Conservation (phyloP, 2,888 invertebrate species). For the Entomobrya multifasciata region DNA sequence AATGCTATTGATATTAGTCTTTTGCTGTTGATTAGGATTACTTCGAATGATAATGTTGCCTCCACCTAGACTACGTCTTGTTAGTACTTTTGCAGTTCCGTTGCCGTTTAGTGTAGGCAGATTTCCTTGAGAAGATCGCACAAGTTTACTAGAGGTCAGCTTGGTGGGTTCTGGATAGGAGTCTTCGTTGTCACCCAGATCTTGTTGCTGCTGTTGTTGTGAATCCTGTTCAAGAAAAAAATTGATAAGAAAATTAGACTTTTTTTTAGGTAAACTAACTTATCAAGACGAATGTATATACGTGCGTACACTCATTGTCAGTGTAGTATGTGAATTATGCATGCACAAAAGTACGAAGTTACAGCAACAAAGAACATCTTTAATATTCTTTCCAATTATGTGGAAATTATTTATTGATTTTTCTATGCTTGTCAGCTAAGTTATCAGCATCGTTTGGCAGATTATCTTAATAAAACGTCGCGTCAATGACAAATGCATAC, state of each 20-base stretch:
- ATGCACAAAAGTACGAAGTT: slow-evolving; percentile 29
- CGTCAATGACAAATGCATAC: slow-evolving; percentile 15
- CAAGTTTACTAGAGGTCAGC: slow-evolving; percentile 48
- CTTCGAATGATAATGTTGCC: slow-evolving; percentile 1
- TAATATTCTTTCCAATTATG: neutral
- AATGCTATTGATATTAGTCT: neutral
- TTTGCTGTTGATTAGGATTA: neutral
- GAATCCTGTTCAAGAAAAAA: slow-evolving; percentile 25
- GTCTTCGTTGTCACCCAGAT: slow-evolving; percentile 43
- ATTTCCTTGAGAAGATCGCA: slow-evolving; percentile 47
- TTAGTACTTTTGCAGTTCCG: neutral
- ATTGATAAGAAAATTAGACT: slow-evolving; percentile 1
- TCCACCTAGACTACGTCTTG: slow-evolving; percentile 18
- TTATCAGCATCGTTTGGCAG: slow-evolving; percentile 56
- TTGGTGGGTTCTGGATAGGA: slow-evolving; percentile 24
- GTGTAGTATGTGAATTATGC: slow-evolving; percentile 20
- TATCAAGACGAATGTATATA: too few species aligned
- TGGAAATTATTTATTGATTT: neutral
- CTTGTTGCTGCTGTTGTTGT: slow-evolving; percentile 18
- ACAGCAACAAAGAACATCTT: neutral
- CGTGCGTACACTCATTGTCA: neutral
- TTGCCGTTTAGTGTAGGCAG: neutral
- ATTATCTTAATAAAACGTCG: slow-evolving; percentile 47
- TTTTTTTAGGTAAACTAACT: neutral
- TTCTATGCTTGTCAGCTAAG: neutral